Conservation (phyloP, 2,888 invertebrate genomes). For the Agapostemon virescens region DNA sequence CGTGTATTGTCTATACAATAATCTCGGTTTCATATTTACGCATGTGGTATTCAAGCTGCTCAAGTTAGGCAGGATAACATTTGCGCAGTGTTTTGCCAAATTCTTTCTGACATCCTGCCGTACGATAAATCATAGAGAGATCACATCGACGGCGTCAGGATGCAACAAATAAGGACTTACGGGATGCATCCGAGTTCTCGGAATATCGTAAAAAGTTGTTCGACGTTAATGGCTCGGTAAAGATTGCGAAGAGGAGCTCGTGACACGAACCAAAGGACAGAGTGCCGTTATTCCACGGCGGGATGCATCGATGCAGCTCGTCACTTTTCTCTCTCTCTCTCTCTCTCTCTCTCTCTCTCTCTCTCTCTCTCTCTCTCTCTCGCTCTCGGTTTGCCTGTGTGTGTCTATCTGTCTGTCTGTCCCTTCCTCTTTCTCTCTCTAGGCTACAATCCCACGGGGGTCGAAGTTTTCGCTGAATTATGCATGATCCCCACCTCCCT, state of each 20-base stretch:
- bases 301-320: constrained; percentile 58
- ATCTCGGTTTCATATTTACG: too few relatives aligned
- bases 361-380: background rate
- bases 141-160: background rate
- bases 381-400: too few relatives aligned
- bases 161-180: background rate
- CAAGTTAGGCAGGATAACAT: too few relatives aligned
- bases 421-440: constrained; percentile 15
- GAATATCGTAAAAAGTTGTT: constrained; percentile 58
- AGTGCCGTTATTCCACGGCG: constrained; percentile 55
- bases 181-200: background rate
- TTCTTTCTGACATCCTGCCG: background rate
- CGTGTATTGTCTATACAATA: too few relatives aligned
- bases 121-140: background rate
- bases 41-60: too few relatives aligned
- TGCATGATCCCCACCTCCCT: constrained; percentile 63
- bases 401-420: too few relatives aligned
- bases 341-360: too few relatives aligned
- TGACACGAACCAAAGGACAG: constrained; percentile 52
- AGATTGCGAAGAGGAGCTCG: constrained; percentile 57
- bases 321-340: too few relatives aligned
- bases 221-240: constrained; percentile 65
- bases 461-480: constrained; percentile 69
- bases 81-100: too few relatives aligned
- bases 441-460: constrained; percentile 45